Percentiles rank a stretch among this genome's conserved stretches.
Conservation (phyloP, 2,888 invertebrate species). For the Dioctria rufipes region DNA sequence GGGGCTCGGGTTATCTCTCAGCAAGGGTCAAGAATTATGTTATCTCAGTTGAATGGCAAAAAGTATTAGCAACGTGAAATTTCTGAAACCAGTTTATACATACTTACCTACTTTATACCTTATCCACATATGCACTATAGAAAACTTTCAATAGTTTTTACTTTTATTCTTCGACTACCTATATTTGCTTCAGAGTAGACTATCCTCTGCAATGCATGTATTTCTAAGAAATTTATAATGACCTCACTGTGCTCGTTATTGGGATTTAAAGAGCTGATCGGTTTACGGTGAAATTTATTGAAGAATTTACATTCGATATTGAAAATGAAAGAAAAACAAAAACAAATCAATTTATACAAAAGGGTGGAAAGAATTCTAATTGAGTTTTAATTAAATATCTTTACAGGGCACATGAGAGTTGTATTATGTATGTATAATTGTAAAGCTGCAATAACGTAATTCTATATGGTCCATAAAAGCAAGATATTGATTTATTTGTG, state of each 20-base stretch:
- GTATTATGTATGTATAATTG: too few relatives aligned
- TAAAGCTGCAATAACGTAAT: too few relatives aligned
- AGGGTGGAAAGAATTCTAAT: too few relatives aligned
- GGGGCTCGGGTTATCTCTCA: neutral
- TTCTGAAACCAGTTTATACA: conserved; percentile 25
- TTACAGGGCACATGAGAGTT: too few relatives aligned
- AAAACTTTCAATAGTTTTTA: conserved; percentile 14
- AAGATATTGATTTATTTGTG: too few relatives aligned
- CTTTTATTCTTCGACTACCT: neutral
- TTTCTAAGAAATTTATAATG: conserved; percentile 22
- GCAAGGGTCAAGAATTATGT: conserved; percentile 22
- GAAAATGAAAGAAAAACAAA: neutral
- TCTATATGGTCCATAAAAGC: too few relatives aligned
- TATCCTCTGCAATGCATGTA: neutral
- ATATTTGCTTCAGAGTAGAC: neutral
- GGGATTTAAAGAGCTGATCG: neutral
- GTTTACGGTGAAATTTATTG: neutral
- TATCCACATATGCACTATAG: too few relatives aligned
- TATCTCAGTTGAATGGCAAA: conserved; percentile 2
- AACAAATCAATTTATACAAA: neutral
- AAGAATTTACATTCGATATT: neutral
- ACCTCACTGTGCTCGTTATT: conserved; percentile 2
- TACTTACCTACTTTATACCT: too few relatives aligned
- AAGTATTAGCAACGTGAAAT: conserved; percentile 22
- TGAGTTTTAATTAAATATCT: too few relatives aligned